Conservation (phyloP, 2,888 invertebrate species). For the Stenurella melanura region DNA sequence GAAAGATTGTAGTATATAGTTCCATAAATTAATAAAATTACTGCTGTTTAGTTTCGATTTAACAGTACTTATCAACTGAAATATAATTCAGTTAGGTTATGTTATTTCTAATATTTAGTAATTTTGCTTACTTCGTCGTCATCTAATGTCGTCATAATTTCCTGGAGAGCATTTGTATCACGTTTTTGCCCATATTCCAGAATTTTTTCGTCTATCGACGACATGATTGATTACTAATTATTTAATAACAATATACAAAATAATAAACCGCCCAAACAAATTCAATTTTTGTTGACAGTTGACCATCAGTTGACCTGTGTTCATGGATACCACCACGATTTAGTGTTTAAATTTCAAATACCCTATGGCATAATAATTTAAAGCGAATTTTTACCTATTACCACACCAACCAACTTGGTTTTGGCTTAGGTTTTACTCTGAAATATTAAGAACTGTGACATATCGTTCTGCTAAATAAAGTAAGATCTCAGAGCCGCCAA, state of each 20-base stretch:
- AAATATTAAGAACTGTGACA: too few species aligned
- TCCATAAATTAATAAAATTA: slow-evolving; percentile 65
- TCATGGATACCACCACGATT: too few species aligned
- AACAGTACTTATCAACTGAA: slow-evolving; percentile 62
- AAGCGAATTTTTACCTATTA: too few species aligned
- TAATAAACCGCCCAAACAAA: too few species aligned
- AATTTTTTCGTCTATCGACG: slow-evolving; percentile 59
- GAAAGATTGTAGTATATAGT: slow-evolving; percentile 66
- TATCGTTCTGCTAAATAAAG: too few species aligned
- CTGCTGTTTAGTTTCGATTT: slow-evolving; percentile 57
- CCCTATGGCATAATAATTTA: too few species aligned
- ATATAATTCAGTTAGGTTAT: slow-evolving; percentile 38
- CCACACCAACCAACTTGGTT: too few species aligned
- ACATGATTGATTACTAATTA: slow-evolving; percentile 31
- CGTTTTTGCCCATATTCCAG: slow-evolving; percentile 63
- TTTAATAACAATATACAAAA: background rate
- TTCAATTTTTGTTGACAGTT: too few species aligned
- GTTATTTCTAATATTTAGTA: background rate
- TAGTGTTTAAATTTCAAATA: too few species aligned
- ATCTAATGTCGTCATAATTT: slow-evolving; percentile 56
- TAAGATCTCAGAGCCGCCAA: too few species aligned
- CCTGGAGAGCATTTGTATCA: slow-evolving; percentile 59
- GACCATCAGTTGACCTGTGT: too few species aligned
- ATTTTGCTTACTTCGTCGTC: slow-evolving; percentile 59
- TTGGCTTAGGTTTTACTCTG: too few species aligned